Conservation (phyloP, 2,888 invertebrate species). For the Schizaphis graminum region DNA sequence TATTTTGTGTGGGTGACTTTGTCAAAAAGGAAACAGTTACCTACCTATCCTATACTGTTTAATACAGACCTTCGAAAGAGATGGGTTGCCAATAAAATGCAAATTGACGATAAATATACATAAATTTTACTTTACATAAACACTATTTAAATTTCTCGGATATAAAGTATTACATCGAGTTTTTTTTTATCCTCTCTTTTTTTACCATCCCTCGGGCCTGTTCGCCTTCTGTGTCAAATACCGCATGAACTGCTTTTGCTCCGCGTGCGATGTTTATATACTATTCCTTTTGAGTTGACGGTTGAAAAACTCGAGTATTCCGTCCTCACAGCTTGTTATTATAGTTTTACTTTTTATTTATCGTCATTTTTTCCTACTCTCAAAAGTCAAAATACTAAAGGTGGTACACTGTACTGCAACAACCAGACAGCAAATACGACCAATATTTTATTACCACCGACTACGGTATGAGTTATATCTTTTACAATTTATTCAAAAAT, state of each 20-base stretch:
- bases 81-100: constrained; percentile 60
- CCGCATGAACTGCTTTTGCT: constrained; percentile 7
- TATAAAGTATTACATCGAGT: constrained; percentile 33
- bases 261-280: background rate
- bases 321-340: background rate
- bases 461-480: background rate
- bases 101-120: constrained; percentile 58
- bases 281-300: constrained; percentile 50
- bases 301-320: constrained; percentile 9
- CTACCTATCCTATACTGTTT: background rate
- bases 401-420: background rate
- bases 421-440: background rate
- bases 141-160: constrained; percentile 60
- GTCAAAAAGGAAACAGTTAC: constrained; percentile 27
- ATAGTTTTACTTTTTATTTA: background rate
- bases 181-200: background rate
- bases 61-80: constrained; percentile 1
- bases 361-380: background rate
- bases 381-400: background rate
- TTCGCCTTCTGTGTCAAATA: background rate
- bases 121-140: constrained; percentile 58
- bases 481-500: background rate
- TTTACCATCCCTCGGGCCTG: background rate
- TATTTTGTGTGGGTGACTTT: background rate
- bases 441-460: background rate